Conservation (phyloP, 2,797 vertebrate genomes). For the Diplodus sargus region DNA sequence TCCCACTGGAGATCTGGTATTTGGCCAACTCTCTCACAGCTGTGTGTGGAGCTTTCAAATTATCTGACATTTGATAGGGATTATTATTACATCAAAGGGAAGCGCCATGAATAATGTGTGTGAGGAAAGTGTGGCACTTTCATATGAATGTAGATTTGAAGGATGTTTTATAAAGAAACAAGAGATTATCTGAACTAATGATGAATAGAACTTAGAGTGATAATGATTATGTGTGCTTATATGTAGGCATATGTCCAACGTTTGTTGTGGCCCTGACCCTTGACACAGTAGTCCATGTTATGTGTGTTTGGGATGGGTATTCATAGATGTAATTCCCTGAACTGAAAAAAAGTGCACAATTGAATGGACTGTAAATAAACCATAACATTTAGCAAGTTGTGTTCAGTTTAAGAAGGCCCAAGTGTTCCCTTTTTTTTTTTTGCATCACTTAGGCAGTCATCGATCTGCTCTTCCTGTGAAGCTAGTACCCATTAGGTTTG, state of each 20-base stretch:
- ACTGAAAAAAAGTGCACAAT: neutral
- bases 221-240: neutral
- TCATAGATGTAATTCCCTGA: slow-evolving; percentile 16
- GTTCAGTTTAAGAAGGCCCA: slow-evolving; percentile 55
- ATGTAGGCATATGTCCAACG: neutral
- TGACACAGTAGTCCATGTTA: neutral
- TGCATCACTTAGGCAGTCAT: slow-evolving; percentile 72
- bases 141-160: neutral
- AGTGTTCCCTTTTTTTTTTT: slow-evolving; percentile 49
- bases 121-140: slow-evolving; percentile 22
- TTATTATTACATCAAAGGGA: slow-evolving; percentile 20
- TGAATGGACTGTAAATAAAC: slow-evolving; percentile 49
- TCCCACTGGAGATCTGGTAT: slow-evolving; percentile 25
- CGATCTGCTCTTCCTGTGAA: slow-evolving; percentile 75
- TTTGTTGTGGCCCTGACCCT: neutral
- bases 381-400: slow-evolving; percentile 39
- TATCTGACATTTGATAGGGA: slow-evolving; percentile 35
- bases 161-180: neutral
- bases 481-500: slow-evolving; percentile 69
- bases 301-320: neutral
- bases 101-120: slow-evolving; percentile 17
- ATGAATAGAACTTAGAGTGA: neutral
- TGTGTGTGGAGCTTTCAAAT: slow-evolving; percentile 33
- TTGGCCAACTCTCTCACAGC: slow-evolving; percentile 27
- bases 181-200: neutral